Percentiles rank a stretch among this genome's conserved stretches.
Evolutionary conservation across 1,140 invertebrate genomes (phyloP).

Genomic region (Harpegnathos saltator): DNA sequence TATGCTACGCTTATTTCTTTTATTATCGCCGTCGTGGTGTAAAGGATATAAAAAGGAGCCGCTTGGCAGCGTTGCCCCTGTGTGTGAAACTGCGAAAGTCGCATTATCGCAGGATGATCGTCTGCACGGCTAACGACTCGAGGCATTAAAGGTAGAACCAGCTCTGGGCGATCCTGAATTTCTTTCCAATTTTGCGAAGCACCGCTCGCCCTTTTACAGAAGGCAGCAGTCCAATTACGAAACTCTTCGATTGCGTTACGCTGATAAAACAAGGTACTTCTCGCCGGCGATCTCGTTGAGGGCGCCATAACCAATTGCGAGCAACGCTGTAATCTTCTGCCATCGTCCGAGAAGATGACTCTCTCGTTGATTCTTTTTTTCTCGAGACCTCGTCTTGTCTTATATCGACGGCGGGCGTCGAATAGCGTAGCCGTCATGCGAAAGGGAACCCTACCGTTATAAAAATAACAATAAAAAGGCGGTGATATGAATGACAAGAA

Average conservation of each 20-base stretch:
- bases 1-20: not conserved
- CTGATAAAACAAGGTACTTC: slow-evolving; percentile 2
- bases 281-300: not conserved
- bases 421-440: not conserved
- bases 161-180: slow-evolving; percentile 55
- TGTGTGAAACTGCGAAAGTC: too few species aligned
- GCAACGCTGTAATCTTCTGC: slow-evolving; percentile 41
- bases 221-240: slow-evolving; percentile 41
- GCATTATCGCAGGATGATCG: slow-evolving; percentile 38
- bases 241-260: slow-evolving; percentile 37
- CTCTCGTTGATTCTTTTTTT: slow-evolving; percentile 14
- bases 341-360: slow-evolving; percentile 12
- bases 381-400: not conserved
- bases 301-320: slow-evolving; percentile 8
- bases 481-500: slow-evolving; percentile 1
- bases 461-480: too few species aligned
- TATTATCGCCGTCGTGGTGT: not conserved
- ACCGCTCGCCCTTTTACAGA: slow-evolving; percentile 46
- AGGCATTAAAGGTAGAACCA: slow-evolving; percentile 60
- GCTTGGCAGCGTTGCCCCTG: too few species aligned
- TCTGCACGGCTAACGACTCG: slow-evolving; percentile 26
- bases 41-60: too few species aligned
- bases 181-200: slow-evolving; percentile 44
- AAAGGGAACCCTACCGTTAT: not conserved
- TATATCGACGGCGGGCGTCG: not conserved